Evolutionary conservation across 2,113 vertebrate species (phyloP).

Genomic region (Leptosomus discolor): DNA sequence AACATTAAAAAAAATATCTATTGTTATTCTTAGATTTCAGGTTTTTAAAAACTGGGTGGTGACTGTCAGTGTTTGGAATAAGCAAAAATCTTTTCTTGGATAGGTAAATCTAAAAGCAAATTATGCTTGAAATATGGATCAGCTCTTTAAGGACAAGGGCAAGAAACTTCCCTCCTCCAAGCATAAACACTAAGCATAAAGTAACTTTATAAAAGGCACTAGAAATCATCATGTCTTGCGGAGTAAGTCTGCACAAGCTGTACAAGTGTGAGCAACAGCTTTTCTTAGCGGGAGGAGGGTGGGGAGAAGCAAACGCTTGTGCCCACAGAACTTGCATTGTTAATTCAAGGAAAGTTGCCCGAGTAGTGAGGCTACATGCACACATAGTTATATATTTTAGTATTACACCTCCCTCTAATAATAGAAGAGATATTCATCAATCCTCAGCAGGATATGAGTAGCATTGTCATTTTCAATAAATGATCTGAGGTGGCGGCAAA

Average conservation of each 20-base stretch:
- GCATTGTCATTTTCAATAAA: neutral
- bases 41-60: neutral
- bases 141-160: neutral
- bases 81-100: neutral
- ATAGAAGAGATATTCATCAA: neutral
- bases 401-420: neutral
- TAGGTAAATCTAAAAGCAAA: neutral
- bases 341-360: neutral
- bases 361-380: neutral
- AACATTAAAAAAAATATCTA: neutral
- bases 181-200: neutral
- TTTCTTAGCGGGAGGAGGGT: neutral
- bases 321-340: neutral
- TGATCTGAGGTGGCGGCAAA: neutral
- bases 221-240: fast-evolving
- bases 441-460: neutral
- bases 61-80: neutral
- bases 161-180: neutral
- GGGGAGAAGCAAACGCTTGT: neutral
- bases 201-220: neutral
- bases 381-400: neutral
- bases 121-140: neutral
- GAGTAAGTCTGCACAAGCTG: neutral
- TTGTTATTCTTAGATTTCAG: neutral
- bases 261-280: neutral